Conservation (phyloP, 2,113 vertebrate species). For the Arvicanthis niloticus region DNA sequence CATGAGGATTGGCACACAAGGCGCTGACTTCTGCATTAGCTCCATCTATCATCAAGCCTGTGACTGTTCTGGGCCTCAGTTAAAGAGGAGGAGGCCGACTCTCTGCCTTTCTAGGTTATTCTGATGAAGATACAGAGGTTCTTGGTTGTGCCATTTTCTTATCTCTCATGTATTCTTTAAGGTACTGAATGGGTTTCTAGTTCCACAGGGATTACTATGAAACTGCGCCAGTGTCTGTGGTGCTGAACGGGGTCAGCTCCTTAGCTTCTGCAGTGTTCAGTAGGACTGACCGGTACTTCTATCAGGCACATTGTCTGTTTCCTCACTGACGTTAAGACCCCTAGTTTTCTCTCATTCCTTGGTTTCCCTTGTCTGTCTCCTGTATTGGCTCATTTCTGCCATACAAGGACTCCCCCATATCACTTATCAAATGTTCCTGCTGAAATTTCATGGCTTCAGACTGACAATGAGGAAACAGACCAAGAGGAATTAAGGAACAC, state of each 20-base stretch:
- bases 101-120: neutral
- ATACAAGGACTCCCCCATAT: neutral
- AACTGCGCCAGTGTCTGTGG: neutral
- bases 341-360: too few species aligned
- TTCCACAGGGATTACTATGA: neutral
- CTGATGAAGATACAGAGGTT: neutral
- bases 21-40: neutral
- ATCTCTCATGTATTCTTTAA: neutral
- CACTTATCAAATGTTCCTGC: neutral
- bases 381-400: neutral
- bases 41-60: neutral
- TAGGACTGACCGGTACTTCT: neutral
- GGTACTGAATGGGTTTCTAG: neutral
- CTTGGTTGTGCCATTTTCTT: neutral
- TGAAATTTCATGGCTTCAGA: neutral
- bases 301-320: neutral
- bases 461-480: neutral
- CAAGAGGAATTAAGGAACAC: neutral
- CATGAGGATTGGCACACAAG: neutral
- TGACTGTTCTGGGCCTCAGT: neutral
- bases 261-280: neutral
- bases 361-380: neutral
- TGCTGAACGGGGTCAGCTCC: neutral
- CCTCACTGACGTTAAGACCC: neutral
- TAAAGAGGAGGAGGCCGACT: neutral